Evolutionary conservation across 2,797 vertebrate species (phyloP), one percentile per base, ranked within the genome.

Genomic region (Furcifer pardalis): DNA sequence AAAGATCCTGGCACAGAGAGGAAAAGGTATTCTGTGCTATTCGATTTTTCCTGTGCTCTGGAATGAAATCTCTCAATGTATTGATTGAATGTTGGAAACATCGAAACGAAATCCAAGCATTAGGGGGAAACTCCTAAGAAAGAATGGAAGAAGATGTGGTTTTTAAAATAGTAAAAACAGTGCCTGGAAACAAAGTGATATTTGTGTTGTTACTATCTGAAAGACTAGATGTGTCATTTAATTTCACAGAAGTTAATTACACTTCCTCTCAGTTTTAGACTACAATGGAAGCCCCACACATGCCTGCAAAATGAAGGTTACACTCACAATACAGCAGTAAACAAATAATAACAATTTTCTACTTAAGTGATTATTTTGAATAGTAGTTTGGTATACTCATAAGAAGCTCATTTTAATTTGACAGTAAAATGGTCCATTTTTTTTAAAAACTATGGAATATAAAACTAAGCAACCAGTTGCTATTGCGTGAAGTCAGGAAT

Each of bases 21-120:
- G n/a, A 60, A 62, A 37, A 63, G 5, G 5, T 60, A 37, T 46
- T 27, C 25, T 5, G 25, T 37, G 10, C 12, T n/a, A 7, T 40
- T 37, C n/a, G 25, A 25, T 13, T 1, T 40, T 71, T 60, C 27
- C 78, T 79, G 40, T 23, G 19, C 8, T 17, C 27, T 37, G 30
- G 27, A 71, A 81, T 37, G 17, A n/a, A n/a, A 62, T 32, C 2
- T 71, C 37, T n/a, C 49, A 0, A 23, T 35, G 27, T 13, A 19
- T 86, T 60, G 9, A 8, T 8, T 6, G 3, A 74, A 7, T 13
- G 19, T 42, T 42, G 44, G 12, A 72, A 84, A 87, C 2, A 49
- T 74, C 35, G 86, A 81, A 91, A 93, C 25, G 74, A 90, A 90
- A 72, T 30, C 5, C 23, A 37, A 74, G 60, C 21, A 46, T 56